Base-by-base conservation (phyloP, 2,113 vertebrate genomes). In the Corythoichthys haematopterus region DNA sequence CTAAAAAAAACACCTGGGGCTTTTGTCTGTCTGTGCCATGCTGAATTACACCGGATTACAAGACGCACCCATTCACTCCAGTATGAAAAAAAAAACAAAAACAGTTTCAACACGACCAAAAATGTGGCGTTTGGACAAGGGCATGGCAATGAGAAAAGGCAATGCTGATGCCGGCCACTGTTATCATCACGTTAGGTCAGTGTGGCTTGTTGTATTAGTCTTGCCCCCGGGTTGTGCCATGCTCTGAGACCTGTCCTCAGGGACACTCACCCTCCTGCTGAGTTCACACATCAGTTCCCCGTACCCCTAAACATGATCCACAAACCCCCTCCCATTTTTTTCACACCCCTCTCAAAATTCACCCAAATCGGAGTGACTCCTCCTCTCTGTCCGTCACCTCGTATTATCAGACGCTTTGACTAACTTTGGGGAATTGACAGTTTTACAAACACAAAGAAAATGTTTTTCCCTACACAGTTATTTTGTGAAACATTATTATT, bases 111-210 rank as follows among this genome's bases (percentile, higher is more conserved):
- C 87, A 84, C 85, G 86, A 86, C 90, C 80, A 85, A 88, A 74
- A 72, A 85, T 86, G 89, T 89, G 84, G 70, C 78, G 88, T 89
- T 87, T 87, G 80, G 77, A 89, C 88, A 79, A 91, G 90, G 91
- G 85, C 85, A 80, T 75, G 79, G 90, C 85, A 74, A 74, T 55
- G 76, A 74, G 79, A 86, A 83, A 77, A 88, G 87, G 87, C 70
- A 84, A 89, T 82, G 74, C 78, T 87, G 84, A 85, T 84, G 91
- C 85, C 88, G 83, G 68, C 80, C 67, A 76, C 71, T 69, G 68
- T 78, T 80, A 88, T 63, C 77, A 46, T 89, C 89, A 89, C 36
- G 70, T 79, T 76, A 72, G 76, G 78, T 65, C 63, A 66, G 37
- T 71, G 71, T 83, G 69, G 68, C 77, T 72, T 50, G 62, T 76